Conservation (phyloP, 2,113 vertebrate genomes). For the Penelope pileata region DNA sequence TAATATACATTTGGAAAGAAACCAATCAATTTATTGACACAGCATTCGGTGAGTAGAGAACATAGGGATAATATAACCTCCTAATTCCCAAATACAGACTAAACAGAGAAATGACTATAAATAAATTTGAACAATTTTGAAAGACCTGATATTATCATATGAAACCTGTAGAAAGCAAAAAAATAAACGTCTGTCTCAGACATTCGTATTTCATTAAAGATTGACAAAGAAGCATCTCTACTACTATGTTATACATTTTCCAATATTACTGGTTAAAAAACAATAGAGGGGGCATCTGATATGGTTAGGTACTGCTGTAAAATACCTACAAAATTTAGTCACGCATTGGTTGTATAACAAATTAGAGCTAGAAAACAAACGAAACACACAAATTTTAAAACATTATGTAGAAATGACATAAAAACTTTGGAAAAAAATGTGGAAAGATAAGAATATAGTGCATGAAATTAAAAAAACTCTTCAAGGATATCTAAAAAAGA, state of each 20-base stretch:
- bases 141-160: not conserved
- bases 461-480: not conserved
- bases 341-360: not conserved
- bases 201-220: not conserved
- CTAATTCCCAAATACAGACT: not conserved
- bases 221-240: not conserved
- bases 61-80: not conserved
- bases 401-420: not conserved
- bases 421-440: not conserved
- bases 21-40: not conserved
- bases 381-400: not conserved
- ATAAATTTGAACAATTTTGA: not conserved
- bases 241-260: not conserved
- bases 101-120: not conserved
- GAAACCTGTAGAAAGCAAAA: not conserved
- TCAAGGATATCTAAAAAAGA: not conserved
- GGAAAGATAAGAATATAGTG: accelerated
- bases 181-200: not conserved
- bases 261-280: not conserved
- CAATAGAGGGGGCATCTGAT: accelerated
- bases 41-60: not conserved
- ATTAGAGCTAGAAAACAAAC: not conserved
- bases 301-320: not conserved
- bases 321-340: not conserved
- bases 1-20: not conserved